These are phyloP conservation scores for Polydrusus pterygomalis DNA, from an alignment of 2,888 invertebrate genomes.

Conservation along the genomic window DNA sequence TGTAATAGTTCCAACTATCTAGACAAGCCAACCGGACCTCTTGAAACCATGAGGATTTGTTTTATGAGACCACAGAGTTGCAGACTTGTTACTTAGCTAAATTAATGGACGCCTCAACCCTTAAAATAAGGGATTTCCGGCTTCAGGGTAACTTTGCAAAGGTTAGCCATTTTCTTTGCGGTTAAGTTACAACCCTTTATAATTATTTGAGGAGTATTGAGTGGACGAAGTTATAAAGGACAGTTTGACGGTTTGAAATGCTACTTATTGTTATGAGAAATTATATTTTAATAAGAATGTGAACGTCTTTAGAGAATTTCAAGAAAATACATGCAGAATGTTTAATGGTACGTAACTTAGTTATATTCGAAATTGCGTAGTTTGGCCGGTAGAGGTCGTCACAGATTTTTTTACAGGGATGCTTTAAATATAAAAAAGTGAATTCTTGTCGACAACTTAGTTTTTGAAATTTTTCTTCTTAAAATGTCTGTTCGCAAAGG, in stretches of 20 bases:
- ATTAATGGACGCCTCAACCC: conserved; percentile 20
- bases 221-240: not conserved
- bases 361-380: no score
- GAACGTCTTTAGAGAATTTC: no score
- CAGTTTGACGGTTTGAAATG: conserved; percentile 11
- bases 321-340: no score
- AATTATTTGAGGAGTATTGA: conserved; percentile 13
- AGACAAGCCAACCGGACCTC: conserved; percentile 3
- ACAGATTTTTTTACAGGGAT: no score
- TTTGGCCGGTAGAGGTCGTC: no score
- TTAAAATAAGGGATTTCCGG: conserved; percentile 26
- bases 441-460: no score
- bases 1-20: not conserved
- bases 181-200: conserved; percentile 31
- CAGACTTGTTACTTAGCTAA: conserved; percentile 29
- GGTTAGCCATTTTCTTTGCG: conserved; percentile 44
- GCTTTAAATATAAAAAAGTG: no score
- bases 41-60: conserved; percentile 26
- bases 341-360: no score
- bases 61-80: conserved; percentile 27
- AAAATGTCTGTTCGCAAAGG: no score
- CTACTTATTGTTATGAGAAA: conserved; percentile 1
- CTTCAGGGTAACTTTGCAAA: conserved; percentile 23
- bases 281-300: not conserved
- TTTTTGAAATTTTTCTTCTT: no score